Percentiles rank a stretch among this genome's conserved stretches.
These are phyloP conservation scores for Cirrhinus molitorella DNA, from an alignment of 2,797 vertebrate genomes.

Conservation along the genomic window DNA sequence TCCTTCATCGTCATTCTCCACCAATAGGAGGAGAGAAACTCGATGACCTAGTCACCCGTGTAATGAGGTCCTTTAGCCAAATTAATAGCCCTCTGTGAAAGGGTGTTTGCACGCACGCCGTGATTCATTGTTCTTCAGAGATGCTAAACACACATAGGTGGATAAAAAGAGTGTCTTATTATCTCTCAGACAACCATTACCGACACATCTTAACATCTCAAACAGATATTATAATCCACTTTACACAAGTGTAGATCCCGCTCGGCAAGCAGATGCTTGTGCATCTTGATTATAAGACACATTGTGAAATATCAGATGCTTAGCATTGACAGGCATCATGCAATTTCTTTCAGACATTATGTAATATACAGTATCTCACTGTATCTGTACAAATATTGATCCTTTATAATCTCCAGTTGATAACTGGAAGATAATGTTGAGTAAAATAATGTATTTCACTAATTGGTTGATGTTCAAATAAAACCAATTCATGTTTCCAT, in stretches of 20 bases:
- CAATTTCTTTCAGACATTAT: not conserved
- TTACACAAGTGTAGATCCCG: not conserved
- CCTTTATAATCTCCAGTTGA: not conserved
- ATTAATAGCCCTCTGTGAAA: constrained; percentile 57
- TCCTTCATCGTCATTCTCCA: constrained; percentile 54
- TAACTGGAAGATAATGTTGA: constrained; percentile 4
- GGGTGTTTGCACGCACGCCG: constrained; percentile 28
- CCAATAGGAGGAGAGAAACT: constrained; percentile 55
- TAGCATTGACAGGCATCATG: not conserved
- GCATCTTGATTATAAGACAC: not conserved
- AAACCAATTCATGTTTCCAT: constrained; percentile 1
- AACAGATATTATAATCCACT: constrained; percentile 13
- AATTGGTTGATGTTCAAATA: not conserved
- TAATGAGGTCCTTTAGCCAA: constrained; percentile 66
- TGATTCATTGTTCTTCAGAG: constrained; percentile 8
- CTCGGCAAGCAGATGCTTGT: not conserved
- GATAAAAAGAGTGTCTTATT: constrained; percentile 26
- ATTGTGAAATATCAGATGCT: not conserved
- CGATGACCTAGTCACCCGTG: constrained; percentile 63
- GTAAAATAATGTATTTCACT: not conserved
- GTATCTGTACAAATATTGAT: not conserved
- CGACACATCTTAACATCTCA: constrained; percentile 16
- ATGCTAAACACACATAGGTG: constrained; percentile 27
- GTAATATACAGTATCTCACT: not conserved
- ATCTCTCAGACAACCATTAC: constrained; percentile 2